phyloP scores from a whole-genome alignment of 2,797 vertebrate species.

The Brotula barbata region DNA sequence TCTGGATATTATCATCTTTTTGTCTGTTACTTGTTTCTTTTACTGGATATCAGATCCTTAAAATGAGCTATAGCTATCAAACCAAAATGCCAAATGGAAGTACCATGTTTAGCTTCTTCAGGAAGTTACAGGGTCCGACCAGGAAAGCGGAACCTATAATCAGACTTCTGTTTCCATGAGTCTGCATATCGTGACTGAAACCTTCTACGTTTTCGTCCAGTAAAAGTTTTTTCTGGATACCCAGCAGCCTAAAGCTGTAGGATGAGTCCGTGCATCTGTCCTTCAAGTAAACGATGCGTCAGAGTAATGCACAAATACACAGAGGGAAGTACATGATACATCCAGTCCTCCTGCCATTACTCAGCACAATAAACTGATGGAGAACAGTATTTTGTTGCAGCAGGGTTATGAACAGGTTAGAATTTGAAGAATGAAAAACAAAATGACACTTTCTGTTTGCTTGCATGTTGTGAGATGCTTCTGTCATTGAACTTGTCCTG shows the following conservation, averaged over 20 bases:
- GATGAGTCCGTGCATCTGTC: neutral
- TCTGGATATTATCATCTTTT: too few species aligned
- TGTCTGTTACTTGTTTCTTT: too few species aligned
- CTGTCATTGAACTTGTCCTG: constrained; percentile 50
- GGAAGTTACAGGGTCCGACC: neutral
- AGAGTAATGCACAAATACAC: constrained; percentile 7
- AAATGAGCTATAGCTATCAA: too few species aligned
- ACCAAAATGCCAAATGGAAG: too few species aligned
- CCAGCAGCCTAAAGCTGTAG: neutral
- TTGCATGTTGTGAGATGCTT: constrained; percentile 7
- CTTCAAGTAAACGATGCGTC: neutral
- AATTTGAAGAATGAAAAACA: neutral
- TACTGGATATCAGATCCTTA: too few species aligned
- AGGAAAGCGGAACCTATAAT: neutral
- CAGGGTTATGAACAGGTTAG: too few species aligned
- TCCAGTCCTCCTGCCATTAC: constrained; percentile 8
- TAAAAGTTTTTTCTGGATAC: neutral
- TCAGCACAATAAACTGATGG: constrained; percentile 15
- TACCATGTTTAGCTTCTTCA: neutral
- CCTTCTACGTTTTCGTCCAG: neutral
- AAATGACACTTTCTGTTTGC: neutral
- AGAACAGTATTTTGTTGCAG: constrained; percentile 7
- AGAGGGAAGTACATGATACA: neutral
- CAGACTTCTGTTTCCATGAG: neutral
- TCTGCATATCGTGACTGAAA: neutral